Percentiles rank a stretch among this genome's conserved stretches.
phyloP scores from a whole-genome alignment of 1,140 invertebrate genomes.

The Meteorus sp. region DNA sequence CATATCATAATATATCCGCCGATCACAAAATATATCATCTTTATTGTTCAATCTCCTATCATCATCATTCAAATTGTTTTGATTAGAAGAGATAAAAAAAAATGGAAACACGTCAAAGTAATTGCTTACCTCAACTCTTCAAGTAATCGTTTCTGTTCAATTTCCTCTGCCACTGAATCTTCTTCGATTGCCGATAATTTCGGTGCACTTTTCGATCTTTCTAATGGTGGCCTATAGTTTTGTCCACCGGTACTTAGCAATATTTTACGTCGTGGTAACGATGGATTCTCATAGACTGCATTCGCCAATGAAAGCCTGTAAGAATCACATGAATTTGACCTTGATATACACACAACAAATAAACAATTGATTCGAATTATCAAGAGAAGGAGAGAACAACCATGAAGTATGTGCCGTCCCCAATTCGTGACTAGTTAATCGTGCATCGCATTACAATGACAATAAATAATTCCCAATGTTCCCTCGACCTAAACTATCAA shows the following conservation, averaged over 20 bases:
- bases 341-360: background rate
- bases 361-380: slow-evolving; percentile 8
- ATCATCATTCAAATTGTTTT: background rate
- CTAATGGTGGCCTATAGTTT: slow-evolving; percentile 87
- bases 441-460: background rate
- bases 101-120: background rate
- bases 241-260: slow-evolving; percentile 77
- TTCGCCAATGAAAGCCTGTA: slow-evolving; percentile 79
- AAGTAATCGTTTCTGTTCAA: slow-evolving; percentile 59
- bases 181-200: slow-evolving; percentile 94
- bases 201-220: slow-evolving; percentile 93
- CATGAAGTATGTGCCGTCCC: slow-evolving; percentile 33
- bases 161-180: slow-evolving; percentile 81
- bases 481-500: slow-evolving; percentile 10
- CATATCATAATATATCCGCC: background rate
- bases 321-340: slow-evolving; percentile 7
- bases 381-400: too few species aligned
- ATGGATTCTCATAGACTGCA: slow-evolving; percentile 83
- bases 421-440: slow-evolving; percentile 42
- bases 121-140: slow-evolving; percentile 45
- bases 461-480: background rate
- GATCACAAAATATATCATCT: too few species aligned
- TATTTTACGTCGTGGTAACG: slow-evolving; percentile 77
- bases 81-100: slow-evolving; percentile 1
- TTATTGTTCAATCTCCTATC: background rate